Evolutionary conservation across 2,888 invertebrate species (phyloP), one percentile per base, ranked within the genome.

Genomic region (Eristalis arbustorum): DNA sequence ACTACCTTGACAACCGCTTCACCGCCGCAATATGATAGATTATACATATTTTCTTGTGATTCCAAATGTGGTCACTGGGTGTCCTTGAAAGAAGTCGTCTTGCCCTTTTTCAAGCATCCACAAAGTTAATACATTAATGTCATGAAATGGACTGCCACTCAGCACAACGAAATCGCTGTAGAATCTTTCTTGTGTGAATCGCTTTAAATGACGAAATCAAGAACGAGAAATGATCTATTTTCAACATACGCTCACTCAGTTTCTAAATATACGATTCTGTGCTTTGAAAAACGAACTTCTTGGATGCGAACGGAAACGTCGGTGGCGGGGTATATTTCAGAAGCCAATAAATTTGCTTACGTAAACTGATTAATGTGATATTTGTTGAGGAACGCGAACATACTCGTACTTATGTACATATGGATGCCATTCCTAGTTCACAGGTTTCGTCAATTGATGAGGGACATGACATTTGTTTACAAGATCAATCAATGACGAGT

Each of bases 11-110:
- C 25, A 49, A 18, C 49, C 18, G 66, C 18, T 62, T 25, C 42
- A 18, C 34, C 40, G 40, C 67, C 63, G 73, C 73, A 59, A 67
- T 74, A 87, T 82, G 77, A 87, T 57, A 71, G 66, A 63, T 87
- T 23, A 74, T 87, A 74, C 3, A n/a, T n/a, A n/a, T 81, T 76
- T 69, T 76, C 61, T 68, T 76, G 62, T n/a, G 25, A 18, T 78
- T 31, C 62, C 85, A 67, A 78, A 42, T 82, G 66, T 68, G 42
- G 67, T 37, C 62, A 2, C 40, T 22, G 59, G 25, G 18, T 25
- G 78, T 78, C 85, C 85, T 82, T 83, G 82, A 72, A 82, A 87
- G 71, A 82, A 63, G 66, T 74, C 66, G 49, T 42, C 13, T 28
- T 57, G 82, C 78, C 56, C 66, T 72, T 59, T 59, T 59, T 59